Evolutionary conservation across 2,797 vertebrate species (phyloP), one percentile per base, ranked within the genome.

Genomic region (Ctenopoma kingsleyae): DNA sequence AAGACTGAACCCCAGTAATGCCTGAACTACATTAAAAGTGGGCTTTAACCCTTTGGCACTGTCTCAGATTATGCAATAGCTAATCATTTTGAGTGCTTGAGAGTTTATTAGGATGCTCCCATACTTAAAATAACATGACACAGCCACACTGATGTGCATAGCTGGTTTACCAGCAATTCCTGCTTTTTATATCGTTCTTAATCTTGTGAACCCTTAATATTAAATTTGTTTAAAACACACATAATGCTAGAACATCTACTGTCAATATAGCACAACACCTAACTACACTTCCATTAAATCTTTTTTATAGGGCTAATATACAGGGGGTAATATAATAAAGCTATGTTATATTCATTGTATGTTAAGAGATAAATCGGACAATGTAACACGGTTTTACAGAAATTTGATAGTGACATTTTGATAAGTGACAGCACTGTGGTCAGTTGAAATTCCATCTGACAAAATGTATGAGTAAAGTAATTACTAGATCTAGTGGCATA

Each of bases 51-150:
- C 90, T 85, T 89, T 92, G 88, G 88, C 89, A 81, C 41, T 2
- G 50, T 36, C 89, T 89, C 87, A 91, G 87, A 79, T 94, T 93
- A 88, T 84, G 84, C 89, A 92, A 91, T 66, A 89, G 84, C 91
- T 92, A 94, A 94, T 94, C 90, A 93, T 84, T 83, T 25, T 90
- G 86, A 95, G 93, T 94, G 92, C 92, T 86, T 80, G 75, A 71
- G 84, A 86, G 80, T 90, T 86, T 89, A 87, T 89, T 74, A 76
- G 72, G 78, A 88, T 71, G 84, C 71, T 30, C 68, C 69, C 51
- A 46, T 76, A 79, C 78, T 72, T 82, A 66, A 80, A 91, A 89
- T 83, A 86, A 81, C 83, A 86, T 71, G 54, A 74, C 20, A 35
- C 58, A 74, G 51, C 20, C 63, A 62, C 68, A 62, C n/a, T 62